Percentiles rank a stretch among this genome's conserved stretches.
Evolutionary conservation across 2,113 vertebrate species (phyloP).

Genomic region (Ageneiosus marmoratus): DNA sequence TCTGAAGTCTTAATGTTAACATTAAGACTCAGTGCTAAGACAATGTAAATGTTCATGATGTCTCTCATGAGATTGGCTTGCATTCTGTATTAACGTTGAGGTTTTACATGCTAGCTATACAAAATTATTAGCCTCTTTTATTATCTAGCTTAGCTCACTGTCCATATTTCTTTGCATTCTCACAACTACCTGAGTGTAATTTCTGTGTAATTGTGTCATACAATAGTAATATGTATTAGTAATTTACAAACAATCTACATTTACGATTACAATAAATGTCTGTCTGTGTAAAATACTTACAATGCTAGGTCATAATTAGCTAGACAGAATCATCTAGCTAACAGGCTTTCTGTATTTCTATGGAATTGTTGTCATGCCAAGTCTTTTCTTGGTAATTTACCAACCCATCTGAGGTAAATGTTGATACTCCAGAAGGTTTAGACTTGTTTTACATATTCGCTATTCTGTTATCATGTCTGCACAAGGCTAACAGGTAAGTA

Average conservation of each 20-base stretch:
- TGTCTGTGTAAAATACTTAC: background rate
- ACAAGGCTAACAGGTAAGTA: background rate
- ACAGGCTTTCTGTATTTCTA: background rate
- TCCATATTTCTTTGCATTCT: background rate
- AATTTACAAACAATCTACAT: background rate
- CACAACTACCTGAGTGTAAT: background rate
- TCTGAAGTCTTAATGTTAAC: background rate
- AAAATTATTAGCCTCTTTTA: background rate
- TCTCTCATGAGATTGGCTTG: background rate
- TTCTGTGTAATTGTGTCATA: background rate
- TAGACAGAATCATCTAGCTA: background rate
- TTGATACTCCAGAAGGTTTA: too few relatives aligned
- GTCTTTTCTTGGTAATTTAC: background rate
- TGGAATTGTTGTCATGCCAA: background rate
- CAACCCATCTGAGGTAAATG: too few relatives aligned
- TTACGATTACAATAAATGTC: too few relatives aligned
- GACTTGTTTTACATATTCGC: background rate
- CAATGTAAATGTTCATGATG: background rate
- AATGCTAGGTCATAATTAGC: background rate
- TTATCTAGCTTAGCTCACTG: constrained; percentile 2
- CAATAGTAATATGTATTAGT: too few relatives aligned
- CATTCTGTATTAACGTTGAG: background rate
- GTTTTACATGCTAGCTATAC: constrained; percentile 2
- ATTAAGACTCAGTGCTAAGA: background rate
- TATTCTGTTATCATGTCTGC: background rate